Evolutionary conservation across 2,888 invertebrate species (phyloP), one percentile per base, ranked within the genome.

Genomic region (Xiphydria camelus): DNA sequence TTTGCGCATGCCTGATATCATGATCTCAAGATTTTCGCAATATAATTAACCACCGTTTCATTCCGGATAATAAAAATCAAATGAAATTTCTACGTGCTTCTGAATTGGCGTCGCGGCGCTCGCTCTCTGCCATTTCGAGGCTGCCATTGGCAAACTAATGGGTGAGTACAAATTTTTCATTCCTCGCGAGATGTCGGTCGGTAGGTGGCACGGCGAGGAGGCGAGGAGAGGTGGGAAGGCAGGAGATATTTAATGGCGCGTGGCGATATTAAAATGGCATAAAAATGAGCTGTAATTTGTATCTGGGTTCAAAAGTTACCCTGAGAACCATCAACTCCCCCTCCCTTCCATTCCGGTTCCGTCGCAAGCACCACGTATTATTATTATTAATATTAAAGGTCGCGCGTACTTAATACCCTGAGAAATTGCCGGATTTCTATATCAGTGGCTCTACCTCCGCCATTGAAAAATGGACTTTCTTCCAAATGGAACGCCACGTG

Each of bases 211-310:
- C 12, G 12, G 12, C 3, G 29, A 3, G 12, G 12, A 3, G 31
- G 15, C 20, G 15, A 33, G 32, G 20, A 38, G 47, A 45, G 35
- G 7, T 15, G 31, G 31, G 15, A 18, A 32, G 41, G 65, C 63
- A 57, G 60, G 64, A 67, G 66, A 68, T 67, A 73, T 66, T 73
- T 73, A 74, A 75, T 75, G 74, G 70, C 65, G 70, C 71, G 68
- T 72, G 65, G 70, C 64, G 69, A 75, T 75, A 75, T 73, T 75
- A 74, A 74, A 75, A 74, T 70, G 70, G 73, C 69, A 72, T 73
- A 75, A 75, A 74, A 75, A 75, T 75, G 74, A 73, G 72, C 65
- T 66, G 73, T 68, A 75, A 75, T 74, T 75, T 74, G 73, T 74
- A 74, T 72, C 67, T 62, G 64, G 63, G 62, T 66, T 72, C 64